Evolutionary conservation across 2,113 vertebrate genomes (phyloP).

Genomic region (Prinia subflava): DNA sequence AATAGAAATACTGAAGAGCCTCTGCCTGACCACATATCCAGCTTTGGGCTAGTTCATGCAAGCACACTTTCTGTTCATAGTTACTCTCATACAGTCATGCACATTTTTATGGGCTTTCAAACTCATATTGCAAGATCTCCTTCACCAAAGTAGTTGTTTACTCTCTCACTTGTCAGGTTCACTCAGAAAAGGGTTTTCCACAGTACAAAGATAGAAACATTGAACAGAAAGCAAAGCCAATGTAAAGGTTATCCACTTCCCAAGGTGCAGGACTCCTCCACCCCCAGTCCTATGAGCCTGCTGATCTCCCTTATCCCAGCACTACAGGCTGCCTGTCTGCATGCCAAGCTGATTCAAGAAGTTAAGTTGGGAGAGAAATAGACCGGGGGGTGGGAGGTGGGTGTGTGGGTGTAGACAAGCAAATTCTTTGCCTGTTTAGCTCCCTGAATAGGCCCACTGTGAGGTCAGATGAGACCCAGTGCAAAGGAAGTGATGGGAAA

Average conservation of each 20-base stretch:
- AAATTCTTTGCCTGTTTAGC: neutral
- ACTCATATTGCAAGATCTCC: neutral
- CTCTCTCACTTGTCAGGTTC: neutral
- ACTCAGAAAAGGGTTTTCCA: neutral
- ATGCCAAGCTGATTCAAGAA: neutral
- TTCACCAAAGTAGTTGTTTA: neutral
- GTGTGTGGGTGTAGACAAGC: neutral
- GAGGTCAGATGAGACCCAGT: neutral
- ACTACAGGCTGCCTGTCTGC: neutral
- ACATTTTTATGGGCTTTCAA: neutral
- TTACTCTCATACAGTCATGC: neutral
- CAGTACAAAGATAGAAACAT: neutral
- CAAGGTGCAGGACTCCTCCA: neutral
- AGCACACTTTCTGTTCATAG: neutral
- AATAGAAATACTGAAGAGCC: neutral
- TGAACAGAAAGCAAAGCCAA: neutral
- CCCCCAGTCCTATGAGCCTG: neutral
- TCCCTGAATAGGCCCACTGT: neutral
- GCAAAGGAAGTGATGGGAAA: neutral
- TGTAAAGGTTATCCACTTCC: neutral
- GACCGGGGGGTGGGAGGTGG: neutral
- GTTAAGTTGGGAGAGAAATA: neutral
- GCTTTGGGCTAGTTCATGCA: neutral
- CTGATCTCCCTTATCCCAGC: neutral
- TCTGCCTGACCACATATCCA: neutral